Conservation (phyloP, 2,113 vertebrate species). For the Catharus fuscescens region DNA sequence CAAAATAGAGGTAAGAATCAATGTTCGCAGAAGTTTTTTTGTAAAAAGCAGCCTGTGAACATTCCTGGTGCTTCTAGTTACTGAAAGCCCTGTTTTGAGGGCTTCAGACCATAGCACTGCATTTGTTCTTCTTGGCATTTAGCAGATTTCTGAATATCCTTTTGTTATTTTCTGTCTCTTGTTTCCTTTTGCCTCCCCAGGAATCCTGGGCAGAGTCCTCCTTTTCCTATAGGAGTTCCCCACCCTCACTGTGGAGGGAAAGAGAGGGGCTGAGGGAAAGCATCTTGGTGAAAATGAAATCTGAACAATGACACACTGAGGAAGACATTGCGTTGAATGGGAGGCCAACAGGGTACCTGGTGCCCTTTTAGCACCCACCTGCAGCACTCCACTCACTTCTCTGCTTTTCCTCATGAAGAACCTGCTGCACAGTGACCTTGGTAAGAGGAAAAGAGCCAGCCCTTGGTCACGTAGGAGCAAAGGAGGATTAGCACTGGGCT, state of each 20-base stretch:
- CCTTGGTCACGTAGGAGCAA: background rate
- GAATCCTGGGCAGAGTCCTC: background rate
- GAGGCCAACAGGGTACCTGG: background rate
- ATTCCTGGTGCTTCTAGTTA: background rate
- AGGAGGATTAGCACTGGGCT: background rate
- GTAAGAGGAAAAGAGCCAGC: background rate
- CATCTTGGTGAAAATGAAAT: background rate
- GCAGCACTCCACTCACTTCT: background rate
- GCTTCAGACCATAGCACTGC: background rate
- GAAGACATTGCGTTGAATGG: background rate
- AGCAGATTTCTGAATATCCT: background rate
- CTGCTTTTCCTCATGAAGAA: background rate
- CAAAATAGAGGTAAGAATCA: background rate
- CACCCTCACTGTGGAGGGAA: rapidly evolving
- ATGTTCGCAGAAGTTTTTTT: background rate
- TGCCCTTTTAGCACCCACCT: background rate
- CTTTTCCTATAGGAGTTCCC: background rate
- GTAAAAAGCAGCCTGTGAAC: background rate
- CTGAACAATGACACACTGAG: background rate
- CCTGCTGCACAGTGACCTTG: background rate
- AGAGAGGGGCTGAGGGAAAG: background rate
- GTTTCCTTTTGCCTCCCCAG: background rate
- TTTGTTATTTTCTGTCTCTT: background rate
- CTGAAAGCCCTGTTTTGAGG: background rate
- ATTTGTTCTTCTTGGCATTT: background rate